Evolutionary conservation across 2,888 invertebrate species (phyloP).

Genomic region (Drosophila kanekoi): DNA sequence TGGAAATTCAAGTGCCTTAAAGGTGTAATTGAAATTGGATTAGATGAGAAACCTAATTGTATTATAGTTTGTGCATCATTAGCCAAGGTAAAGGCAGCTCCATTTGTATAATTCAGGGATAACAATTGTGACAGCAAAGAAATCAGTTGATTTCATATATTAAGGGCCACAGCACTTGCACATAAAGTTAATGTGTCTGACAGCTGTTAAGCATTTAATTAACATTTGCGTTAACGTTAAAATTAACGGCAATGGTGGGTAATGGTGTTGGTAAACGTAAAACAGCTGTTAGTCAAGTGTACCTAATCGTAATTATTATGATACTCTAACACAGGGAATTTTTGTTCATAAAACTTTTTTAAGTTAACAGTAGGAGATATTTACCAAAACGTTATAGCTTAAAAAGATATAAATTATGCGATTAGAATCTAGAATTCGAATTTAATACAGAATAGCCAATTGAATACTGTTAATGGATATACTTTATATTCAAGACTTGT

Average conservation of each 20-base stretch:
- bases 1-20: neutral
- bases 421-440: too few species aligned
- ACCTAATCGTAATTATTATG: neutral
- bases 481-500: too few species aligned
- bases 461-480: too few species aligned
- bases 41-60: too few species aligned
- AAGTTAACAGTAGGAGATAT: too few species aligned
- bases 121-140: neutral
- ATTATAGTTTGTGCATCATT: too few species aligned
- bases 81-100: too few species aligned
- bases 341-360: neutral
- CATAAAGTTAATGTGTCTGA: neutral
- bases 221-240: slow-evolving; percentile 5
- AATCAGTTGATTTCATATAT: neutral
- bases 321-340: neutral
- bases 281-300: slow-evolving; percentile 13
- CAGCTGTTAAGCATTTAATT: slow-evolving; percentile 14
- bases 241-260: neutral
- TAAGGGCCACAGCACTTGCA: neutral
- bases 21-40: too few species aligned
- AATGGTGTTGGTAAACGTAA: slow-evolving; percentile 1
- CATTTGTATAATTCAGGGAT: too few species aligned
- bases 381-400: too few species aligned
- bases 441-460: too few species aligned
- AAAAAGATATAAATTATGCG: too few species aligned